phyloP scores from a whole-genome alignment of 1,140 invertebrate species.

The Drosophila trapezifrons region DNA sequence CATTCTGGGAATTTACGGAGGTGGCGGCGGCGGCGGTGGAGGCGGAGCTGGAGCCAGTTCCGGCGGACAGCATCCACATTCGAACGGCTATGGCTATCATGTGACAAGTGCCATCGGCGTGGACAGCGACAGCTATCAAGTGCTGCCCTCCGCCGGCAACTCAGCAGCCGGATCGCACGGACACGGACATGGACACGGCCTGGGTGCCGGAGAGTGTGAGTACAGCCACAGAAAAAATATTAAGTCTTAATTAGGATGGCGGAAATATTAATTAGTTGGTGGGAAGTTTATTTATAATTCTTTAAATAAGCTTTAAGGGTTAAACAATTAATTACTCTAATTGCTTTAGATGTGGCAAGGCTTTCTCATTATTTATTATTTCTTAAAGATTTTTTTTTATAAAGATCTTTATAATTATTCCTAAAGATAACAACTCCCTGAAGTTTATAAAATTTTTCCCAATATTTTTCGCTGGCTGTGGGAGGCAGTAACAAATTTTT shows the following conservation, averaged over 20 bases:
- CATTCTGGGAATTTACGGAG: slow-evolving; percentile 62
- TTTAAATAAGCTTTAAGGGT: no score
- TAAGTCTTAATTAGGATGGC: background rate
- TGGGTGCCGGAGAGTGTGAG: slow-evolving; percentile 71
- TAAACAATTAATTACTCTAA: no score
- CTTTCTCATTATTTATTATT: no score
- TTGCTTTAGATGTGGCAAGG: no score
- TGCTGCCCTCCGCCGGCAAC: slow-evolving; percentile 70
- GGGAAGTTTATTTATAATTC: background rate
- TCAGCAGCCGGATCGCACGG: slow-evolving; percentile 37
- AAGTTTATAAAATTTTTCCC: background rate
- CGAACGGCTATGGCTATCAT: slow-evolving; percentile 83
- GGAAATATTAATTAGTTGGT: background rate
- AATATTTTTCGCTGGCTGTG: slow-evolving; percentile 15
- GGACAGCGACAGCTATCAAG: slow-evolving; percentile 83
- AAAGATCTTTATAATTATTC: background rate
- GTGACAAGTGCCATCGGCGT: slow-evolving; percentile 83
- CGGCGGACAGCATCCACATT: slow-evolving; percentile 42
- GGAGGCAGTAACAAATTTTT: slow-evolving; percentile 5
- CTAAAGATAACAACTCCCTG: background rate
- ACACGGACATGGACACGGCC: slow-evolving; percentile 47
- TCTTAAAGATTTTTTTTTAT: background rate
- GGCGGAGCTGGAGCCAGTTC: slow-evolving; percentile 23
- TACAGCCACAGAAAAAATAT: slow-evolving; percentile 30
- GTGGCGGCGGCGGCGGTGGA: background rate